Conservation (phyloP, 2,888 invertebrate species). For the Drosophila kokeensis region DNA sequence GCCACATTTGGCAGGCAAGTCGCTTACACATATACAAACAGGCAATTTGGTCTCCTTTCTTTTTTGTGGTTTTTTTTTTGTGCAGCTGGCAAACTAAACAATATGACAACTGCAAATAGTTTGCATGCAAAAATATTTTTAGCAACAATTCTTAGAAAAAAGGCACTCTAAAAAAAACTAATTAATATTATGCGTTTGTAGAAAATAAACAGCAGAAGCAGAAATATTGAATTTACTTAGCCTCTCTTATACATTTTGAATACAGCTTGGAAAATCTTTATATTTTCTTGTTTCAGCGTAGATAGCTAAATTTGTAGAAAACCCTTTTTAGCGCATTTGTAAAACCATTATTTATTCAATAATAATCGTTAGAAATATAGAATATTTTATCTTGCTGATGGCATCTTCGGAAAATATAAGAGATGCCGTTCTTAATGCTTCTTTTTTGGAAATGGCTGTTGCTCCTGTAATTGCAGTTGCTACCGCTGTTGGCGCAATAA, state of each 20-base stretch:
- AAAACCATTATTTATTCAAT: not conserved
- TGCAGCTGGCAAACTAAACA: constrained; percentile 23
- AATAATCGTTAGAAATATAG: not conserved
- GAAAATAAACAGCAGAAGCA: not conserved
- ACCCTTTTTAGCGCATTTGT: not conserved
- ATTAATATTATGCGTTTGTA: too few relatives aligned
- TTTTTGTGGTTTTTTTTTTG: not conserved
- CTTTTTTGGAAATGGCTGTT: constrained; percentile 28
- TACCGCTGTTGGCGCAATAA: constrained; percentile 24
- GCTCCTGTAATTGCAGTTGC: not conserved
- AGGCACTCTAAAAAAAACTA: not conserved
- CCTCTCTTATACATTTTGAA: not conserved
- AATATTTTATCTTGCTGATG: not conserved
- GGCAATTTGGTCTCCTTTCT: constrained; percentile 24
- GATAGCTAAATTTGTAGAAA: not conserved
- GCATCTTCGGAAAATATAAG: constrained; percentile 60
- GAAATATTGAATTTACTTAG: not conserved
- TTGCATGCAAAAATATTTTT: constrained; percentile 19
- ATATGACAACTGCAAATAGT: constrained; percentile 31
- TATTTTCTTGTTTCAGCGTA: not conserved
- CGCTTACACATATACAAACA: constrained; percentile 29
- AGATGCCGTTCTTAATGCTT: constrained; percentile 46
- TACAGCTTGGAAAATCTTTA: not conserved
- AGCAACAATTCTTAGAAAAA: constrained; percentile 50
- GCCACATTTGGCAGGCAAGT: constrained; percentile 22